These are phyloP conservation scores for Scaptomyza hsui DNA, from an alignment of 1,140 invertebrate species.

Conservation along the genomic window DNA sequence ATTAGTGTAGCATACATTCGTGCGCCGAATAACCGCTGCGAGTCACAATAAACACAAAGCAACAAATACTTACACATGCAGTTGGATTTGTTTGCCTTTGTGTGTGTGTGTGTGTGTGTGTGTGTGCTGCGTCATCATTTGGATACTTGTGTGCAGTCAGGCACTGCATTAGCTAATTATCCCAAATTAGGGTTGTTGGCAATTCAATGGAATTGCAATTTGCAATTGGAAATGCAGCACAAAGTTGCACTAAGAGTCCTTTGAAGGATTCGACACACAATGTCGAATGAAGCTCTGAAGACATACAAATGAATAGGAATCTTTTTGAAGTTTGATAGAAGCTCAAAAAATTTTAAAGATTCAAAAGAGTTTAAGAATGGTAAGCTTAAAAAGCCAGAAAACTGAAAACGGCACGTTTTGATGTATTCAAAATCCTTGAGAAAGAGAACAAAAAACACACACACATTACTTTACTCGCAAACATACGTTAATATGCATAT, in stretches of 20 bases:
- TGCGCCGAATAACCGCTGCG: conserved; percentile 30
- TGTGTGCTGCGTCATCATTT: too few relatives aligned
- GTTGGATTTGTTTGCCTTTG: too few relatives aligned
- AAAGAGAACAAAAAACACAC: neutral
- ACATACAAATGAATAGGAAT: neutral
- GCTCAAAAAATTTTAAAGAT: too few relatives aligned
- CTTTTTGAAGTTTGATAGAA: too few relatives aligned
- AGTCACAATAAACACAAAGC: conserved; percentile 12
- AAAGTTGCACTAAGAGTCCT: neutral
- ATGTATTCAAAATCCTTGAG: neutral
- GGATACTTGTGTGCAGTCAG: conserved; percentile 1
- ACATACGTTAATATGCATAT: neutral
- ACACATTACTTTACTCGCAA: neutral
- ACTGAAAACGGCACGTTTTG: too few relatives aligned
- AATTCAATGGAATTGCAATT: conserved; percentile 7
- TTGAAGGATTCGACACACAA: neutral
- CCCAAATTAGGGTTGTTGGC: conserved; percentile 5
- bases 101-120: too few relatives aligned
- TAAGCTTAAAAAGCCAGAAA: too few relatives aligned
- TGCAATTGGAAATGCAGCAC: conserved; percentile 2
- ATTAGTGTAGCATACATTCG: conserved; percentile 70
- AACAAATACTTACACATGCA: conserved; percentile 1
- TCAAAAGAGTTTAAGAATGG: too few relatives aligned
- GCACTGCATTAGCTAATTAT: conserved; percentile 11
- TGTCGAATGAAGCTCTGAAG: too few relatives aligned